Conservation (phyloP, 2,888 invertebrate genomes). For the Melieria picta region DNA sequence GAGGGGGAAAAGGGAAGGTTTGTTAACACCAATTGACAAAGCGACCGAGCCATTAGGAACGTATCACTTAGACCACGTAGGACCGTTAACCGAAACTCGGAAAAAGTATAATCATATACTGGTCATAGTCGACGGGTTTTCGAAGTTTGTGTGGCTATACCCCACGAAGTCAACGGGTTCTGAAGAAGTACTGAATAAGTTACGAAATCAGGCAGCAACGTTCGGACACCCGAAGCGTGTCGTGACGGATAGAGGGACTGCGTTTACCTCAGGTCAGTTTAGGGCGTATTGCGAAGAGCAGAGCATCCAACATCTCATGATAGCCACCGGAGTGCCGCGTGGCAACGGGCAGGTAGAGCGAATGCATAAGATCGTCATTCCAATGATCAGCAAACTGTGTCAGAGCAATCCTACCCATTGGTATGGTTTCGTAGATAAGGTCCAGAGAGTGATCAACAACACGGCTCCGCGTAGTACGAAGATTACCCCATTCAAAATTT, state of each 20-base stretch:
- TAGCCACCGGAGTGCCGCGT: conserved; percentile 44
- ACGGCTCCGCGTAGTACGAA: conserved; percentile 45
- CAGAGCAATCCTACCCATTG: not conserved
- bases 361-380: conserved; percentile 7
- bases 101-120: conserved; percentile 12
- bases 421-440: conserved; percentile 17
- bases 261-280: conserved; percentile 49
- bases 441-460: conserved; percentile 45
- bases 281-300: conserved; percentile 52
- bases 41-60: conserved; percentile 2
- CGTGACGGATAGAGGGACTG: not conserved
- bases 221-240: conserved; percentile 5
- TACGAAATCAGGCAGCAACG: not conserved
- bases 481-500: conserved; percentile 29
- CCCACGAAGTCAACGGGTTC: conserved; percentile 9
- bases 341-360: conserved; percentile 14
- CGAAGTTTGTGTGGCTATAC: conserved; percentile 12
- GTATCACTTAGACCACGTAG: conserved; percentile 1
- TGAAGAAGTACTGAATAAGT: not conserved
- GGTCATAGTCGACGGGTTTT: conserved; percentile 3
- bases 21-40: conserved; percentile 21
- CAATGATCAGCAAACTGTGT: conserved; percentile 6
- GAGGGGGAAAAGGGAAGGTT: not conserved
- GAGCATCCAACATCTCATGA: conserved; percentile 48
- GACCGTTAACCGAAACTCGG: conserved; percentile 4